Conservation (phyloP, 2,888 invertebrate species). For the Hirtodrosophila alboralis region DNA sequence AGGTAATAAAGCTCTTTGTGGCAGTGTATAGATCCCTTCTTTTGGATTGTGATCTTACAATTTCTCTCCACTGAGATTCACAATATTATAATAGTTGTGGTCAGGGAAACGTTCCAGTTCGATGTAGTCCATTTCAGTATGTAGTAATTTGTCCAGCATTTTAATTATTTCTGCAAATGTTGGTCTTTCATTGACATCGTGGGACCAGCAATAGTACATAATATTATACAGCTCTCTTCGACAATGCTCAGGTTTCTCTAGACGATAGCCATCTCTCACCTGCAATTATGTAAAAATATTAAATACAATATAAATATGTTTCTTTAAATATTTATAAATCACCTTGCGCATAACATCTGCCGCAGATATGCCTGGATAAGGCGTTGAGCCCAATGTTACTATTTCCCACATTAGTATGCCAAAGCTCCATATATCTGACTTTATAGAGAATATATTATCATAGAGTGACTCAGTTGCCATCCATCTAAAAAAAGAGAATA, state of each 20-base stretch:
- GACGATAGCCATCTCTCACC: conserved; percentile 94
- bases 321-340: conserved; percentile 47
- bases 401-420: conserved; percentile 98
- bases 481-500: conserved; percentile 90
- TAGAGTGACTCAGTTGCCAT: conserved; percentile 98
- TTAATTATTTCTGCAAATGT: conserved; percentile 92
- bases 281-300: conserved; percentile 70
- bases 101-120: conserved; percentile 96
- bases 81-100: conserved; percentile 95
- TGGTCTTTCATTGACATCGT: conserved; percentile 92
- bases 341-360: conserved; percentile 96
- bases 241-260: conserved; percentile 97
- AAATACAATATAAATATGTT: fast-evolving
- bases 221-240: conserved; percentile 96
- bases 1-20: conserved; percentile 69
- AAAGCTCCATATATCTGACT: conserved; percentile 98
- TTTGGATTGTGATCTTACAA: conserved; percentile 81
- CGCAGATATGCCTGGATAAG: conserved; percentile 96
- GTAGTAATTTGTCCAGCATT: conserved; percentile 92
- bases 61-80: conserved; percentile 93
- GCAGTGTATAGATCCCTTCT: conserved; percentile 47
- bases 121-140: conserved; percentile 96
- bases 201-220: conserved; percentile 98
- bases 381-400: conserved; percentile 96
- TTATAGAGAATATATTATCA: conserved; percentile 96